Percentiles rank a stretch among this genome's conserved stretches.
Evolutionary conservation across 2,797 vertebrate species (phyloP).

Genomic region (Alcedo atthis): DNA sequence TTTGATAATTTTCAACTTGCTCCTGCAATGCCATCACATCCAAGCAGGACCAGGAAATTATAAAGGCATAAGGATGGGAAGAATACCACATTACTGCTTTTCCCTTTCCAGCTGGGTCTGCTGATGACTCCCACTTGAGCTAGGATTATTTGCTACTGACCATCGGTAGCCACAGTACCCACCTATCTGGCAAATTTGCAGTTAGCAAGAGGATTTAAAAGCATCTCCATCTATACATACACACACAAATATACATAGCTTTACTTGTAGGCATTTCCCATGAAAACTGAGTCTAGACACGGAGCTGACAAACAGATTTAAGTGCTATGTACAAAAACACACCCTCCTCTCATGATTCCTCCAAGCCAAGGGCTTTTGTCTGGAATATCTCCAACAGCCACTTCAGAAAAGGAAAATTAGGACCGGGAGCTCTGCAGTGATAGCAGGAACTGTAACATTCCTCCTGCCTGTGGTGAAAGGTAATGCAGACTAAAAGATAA

Average conservation of each 20-base stretch:
- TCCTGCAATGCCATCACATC: background rate
- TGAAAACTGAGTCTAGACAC: background rate
- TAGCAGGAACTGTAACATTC: background rate
- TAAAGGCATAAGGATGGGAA: background rate
- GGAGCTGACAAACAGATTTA: background rate
- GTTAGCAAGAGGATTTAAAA: background rate
- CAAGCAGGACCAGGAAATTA: background rate
- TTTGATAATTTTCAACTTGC: background rate
- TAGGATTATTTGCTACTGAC: background rate
- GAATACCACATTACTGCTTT: background rate
- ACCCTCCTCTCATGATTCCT: background rate
- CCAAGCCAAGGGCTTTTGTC: background rate
- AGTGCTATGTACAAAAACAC: background rate
- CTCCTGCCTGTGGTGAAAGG: background rate
- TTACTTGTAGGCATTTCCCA: background rate
- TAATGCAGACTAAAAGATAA: rapidly evolving
- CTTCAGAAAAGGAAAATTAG: background rate
- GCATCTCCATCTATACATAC: background rate
- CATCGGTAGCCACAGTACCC: background rate
- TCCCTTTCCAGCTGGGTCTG: background rate
- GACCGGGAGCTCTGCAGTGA: background rate
- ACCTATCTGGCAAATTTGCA: background rate
- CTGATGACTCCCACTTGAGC: conserved; percentile 2
- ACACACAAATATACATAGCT: background rate
- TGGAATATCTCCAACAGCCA: background rate